Base-by-base conservation (phyloP, 2,888 invertebrate species). In the Ophion ventricosus region DNA sequence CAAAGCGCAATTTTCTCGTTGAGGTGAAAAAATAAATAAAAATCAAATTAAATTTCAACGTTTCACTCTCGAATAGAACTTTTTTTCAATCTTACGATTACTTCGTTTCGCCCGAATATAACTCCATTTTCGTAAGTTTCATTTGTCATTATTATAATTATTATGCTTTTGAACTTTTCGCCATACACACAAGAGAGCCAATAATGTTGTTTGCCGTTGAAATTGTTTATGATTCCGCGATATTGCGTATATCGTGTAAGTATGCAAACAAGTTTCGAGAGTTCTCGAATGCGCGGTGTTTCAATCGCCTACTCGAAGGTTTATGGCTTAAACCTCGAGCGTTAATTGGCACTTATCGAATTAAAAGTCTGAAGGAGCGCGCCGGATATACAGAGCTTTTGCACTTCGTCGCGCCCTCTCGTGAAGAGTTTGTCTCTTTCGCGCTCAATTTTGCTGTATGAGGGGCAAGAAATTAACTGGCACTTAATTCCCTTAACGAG, bases 401-500 rank as follows among this genome's bases (percentile, higher is more conserved):
- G 20, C 49, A 59, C 26, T 66, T 4, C 10, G n/a, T 25, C 64
- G 3, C 25, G 3, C 40, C 35, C 40, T 56, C 54, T 67, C 26
- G 23, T 54, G 29, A 70, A 70, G 54, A 70, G 40, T 70, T 63
- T 70, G 25, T 25, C 54, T 25, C 54, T 54, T 54, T 69, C 54
- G 56, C 54, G 70, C 75, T 73, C 86, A 89, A 90, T 90, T 88
- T 90, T 88, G 89, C 88, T 29, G 61, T 64, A 20, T 54, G 66
- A 80, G 87, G 86, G 88, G 87, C 88, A 88, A 89, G 89, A 89
- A 90, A 88, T 89, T 90, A 91, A 91, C 91, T 91, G 90, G 88
- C 88, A 90, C 90, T 90, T 90, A 90, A 91, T 91, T 89, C 87
- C 85, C 86, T 88, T 91, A 91, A 89, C 88, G 88, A 87, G 84